Evolutionary conservation across 2,888 invertebrate genomes (phyloP).

Genomic region (Alloscopus bannaensis): DNA sequence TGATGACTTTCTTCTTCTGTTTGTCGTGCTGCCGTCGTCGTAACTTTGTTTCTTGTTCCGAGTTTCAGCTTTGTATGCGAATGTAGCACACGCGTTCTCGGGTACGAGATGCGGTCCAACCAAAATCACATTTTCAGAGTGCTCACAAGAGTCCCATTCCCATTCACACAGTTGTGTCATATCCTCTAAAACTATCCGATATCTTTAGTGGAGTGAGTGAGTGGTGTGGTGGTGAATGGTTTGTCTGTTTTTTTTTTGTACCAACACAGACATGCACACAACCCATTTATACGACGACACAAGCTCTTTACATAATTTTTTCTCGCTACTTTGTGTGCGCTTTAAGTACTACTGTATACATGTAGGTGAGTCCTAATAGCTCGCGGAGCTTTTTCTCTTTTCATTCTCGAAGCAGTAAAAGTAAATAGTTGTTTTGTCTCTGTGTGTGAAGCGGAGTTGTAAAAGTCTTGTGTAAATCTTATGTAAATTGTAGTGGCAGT

Average conservation of each 20-base stretch:
- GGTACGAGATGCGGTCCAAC: not conserved
- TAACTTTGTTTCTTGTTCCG: not conserved
- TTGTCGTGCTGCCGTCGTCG: conserved; percentile 15
- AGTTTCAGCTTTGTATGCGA: too few relatives aligned
- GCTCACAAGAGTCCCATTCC: conserved; percentile 57
- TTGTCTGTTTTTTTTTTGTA: too few relatives aligned
- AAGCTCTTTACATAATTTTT: too few relatives aligned
- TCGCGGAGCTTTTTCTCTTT: conserved; percentile 10
- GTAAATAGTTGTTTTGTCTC: conserved; percentile 34
- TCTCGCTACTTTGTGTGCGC: too few relatives aligned
- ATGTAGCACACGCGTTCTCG: too few relatives aligned
- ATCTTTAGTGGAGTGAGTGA: too few relatives aligned
- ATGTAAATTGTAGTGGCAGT: conserved; percentile 35
- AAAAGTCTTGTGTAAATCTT: conserved; percentile 35
- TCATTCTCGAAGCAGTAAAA: conserved; percentile 27
- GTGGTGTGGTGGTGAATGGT: too few relatives aligned
- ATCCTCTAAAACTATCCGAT: conserved; percentile 18
- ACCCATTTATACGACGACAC: too few relatives aligned
- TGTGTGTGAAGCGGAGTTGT: conserved; percentile 31
- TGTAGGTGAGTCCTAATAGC: not conserved
- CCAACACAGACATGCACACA: too few relatives aligned
- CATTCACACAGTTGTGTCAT: conserved; percentile 38
- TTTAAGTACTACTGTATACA: not conserved
- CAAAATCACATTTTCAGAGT: conserved; percentile 44
- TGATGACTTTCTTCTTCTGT: conserved; percentile 28